These are phyloP conservation scores for Brachionus rotundiformis DNA, from an alignment of 1,140 invertebrate genomes.

Conservation along the genomic window DNA sequence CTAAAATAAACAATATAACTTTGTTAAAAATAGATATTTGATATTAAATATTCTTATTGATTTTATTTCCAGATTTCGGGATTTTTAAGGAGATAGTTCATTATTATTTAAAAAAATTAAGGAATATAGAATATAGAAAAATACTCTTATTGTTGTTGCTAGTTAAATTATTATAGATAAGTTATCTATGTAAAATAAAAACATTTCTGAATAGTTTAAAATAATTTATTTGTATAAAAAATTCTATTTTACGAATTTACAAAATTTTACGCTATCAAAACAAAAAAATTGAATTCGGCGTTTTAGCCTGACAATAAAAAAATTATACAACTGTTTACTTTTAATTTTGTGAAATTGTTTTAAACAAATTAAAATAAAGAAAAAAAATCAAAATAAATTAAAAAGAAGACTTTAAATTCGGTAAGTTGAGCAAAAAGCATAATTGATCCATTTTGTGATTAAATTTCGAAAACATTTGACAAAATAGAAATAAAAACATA, in stretches of 20 bases:
- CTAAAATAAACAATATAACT: no score
- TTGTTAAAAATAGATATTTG: no score
- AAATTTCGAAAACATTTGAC: neutral
- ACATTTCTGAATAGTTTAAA: neutral
- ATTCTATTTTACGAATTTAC: slow-evolving; percentile 1
- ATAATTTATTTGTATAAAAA: slow-evolving; percentile 13
- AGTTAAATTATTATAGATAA: neutral
- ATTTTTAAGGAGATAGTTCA: no score
- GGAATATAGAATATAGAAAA: no score
- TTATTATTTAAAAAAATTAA: no score
- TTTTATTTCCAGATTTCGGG: no score
- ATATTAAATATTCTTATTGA: no score
- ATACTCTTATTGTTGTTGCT: no score
- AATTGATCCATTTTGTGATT: neutral
- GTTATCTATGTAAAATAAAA: neutral
- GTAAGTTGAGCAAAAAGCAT: neutral
- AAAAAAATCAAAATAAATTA: slow-evolving; percentile 35
- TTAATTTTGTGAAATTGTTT: neutral
- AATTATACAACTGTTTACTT: slow-evolving; percentile 1
- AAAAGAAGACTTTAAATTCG: neutral
- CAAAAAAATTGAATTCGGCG: neutral
- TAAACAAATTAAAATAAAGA: neutral
- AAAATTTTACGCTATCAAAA: slow-evolving; percentile 8
- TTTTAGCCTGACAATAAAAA: slow-evolving; percentile 2
- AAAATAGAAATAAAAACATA: neutral